A percentile compares a stretch with the other conserved stretches of the same genome.
Conservation (phyloP, 2,797 vertebrate genomes). For the Thamnophis elegans region DNA sequence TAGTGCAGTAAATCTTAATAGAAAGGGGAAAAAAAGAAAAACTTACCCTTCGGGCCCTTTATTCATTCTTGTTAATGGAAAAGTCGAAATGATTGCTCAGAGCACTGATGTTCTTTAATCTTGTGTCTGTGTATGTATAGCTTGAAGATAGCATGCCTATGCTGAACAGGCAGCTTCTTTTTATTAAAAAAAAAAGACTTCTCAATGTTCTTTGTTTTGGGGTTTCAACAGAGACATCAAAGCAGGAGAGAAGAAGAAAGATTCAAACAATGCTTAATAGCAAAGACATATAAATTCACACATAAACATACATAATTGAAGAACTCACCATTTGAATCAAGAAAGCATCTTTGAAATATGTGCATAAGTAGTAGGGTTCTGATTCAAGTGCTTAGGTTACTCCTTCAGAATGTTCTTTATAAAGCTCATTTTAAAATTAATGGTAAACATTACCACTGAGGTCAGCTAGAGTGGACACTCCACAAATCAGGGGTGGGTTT, state of each 20-base stretch:
- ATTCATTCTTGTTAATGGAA: background rate
- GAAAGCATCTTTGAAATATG: background rate
- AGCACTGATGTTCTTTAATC: background rate
- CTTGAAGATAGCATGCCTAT: background rate
- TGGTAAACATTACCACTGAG: background rate
- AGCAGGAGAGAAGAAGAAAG: background rate
- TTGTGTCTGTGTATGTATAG: background rate
- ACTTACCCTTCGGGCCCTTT: background rate
- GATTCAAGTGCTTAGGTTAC: background rate
- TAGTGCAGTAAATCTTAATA: background rate
- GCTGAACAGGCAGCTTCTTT: background rate
- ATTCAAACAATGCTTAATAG: slow-evolving; percentile 30
- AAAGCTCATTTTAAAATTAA: background rate
- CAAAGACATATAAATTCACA: background rate
- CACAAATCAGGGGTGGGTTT: background rate
- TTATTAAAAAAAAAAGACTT: slow-evolving; percentile 8
- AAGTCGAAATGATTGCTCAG: slow-evolving; percentile 1
- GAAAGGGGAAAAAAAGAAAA: background rate
- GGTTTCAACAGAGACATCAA: slow-evolving; percentile 6
- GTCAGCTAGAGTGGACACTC: background rate
- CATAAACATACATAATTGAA: slow-evolving; percentile 7
- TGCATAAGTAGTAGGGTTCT: background rate
- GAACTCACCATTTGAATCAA: background rate
- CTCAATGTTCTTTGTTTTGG: slow-evolving; percentile 11
- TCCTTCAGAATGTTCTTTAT: background rate